phyloP scores from a whole-genome alignment of 2,797 vertebrate genomes.

The Brotula barbata region DNA sequence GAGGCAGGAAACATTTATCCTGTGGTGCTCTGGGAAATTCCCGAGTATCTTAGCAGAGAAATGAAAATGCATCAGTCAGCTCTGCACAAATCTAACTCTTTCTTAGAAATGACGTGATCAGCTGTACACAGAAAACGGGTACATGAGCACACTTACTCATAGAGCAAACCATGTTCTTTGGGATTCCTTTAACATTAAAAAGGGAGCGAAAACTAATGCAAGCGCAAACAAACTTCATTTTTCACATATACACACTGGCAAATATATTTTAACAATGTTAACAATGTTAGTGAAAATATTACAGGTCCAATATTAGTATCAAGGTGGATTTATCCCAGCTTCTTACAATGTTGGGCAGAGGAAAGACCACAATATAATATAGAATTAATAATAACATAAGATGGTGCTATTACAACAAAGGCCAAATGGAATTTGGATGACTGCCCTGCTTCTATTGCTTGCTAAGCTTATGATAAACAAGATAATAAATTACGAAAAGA shows the following conservation, averaged over 20 bases:
- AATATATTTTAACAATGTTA: too few species aligned
- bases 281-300: neutral
- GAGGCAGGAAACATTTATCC: constrained; percentile 63
- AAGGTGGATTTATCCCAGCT: neutral
- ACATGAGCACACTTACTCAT: neutral
- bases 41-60: constrained; percentile 32
- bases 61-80: constrained; percentile 52
- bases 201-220: too few species aligned
- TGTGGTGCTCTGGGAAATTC: constrained; percentile 65
- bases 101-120: constrained; percentile 49
- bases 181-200: too few species aligned
- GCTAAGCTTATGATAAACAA: constrained; percentile 7
- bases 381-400: neutral
- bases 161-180: neutral
- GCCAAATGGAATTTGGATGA: constrained; percentile 13
- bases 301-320: neutral
- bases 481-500: neutral
- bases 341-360: constrained; percentile 9
- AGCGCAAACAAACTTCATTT: too few species aligned
- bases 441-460: constrained; percentile 8
- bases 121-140: constrained; percentile 28
- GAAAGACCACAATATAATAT: too few species aligned
- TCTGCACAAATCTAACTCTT: constrained; percentile 26
- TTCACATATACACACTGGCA: too few species aligned
- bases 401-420: neutral